Conservation (phyloP, 2,888 invertebrate species). For the Aspidiotus rigidus region DNA sequence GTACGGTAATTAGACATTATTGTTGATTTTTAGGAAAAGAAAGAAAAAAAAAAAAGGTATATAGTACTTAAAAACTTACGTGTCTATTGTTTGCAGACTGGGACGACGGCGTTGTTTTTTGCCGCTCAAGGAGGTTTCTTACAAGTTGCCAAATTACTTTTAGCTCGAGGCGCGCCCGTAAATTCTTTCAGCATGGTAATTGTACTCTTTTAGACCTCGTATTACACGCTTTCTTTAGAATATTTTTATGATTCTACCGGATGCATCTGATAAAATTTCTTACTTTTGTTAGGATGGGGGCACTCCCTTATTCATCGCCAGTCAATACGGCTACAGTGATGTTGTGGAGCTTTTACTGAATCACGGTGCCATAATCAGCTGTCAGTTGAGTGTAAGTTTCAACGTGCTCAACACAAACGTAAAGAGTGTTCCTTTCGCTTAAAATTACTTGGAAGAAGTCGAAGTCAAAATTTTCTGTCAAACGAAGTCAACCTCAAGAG, state of each 20-base stretch:
- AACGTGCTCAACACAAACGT: too few relatives aligned
- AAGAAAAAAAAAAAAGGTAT: too few relatives aligned
- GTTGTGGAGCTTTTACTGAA: constrained; percentile 75
- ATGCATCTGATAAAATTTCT: neutral
- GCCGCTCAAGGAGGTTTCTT: constrained; percentile 86
- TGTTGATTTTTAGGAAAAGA: neutral
- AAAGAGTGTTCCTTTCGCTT: too few relatives aligned
- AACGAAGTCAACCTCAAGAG: too few relatives aligned
- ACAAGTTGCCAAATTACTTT: constrained; percentile 66
- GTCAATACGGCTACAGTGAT: constrained; percentile 82
- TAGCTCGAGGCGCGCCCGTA: constrained; percentile 68
- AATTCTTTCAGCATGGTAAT: constrained; percentile 57
- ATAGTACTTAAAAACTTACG: too few relatives aligned
- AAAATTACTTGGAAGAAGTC: too few relatives aligned
- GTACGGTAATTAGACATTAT: too few relatives aligned
- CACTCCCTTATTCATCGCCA: constrained; percentile 83
- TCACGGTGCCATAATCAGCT: constrained; percentile 70
- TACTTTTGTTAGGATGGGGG: constrained; percentile 70
- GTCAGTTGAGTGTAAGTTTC: constrained; percentile 65
- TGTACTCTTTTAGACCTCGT: neutral
- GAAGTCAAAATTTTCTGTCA: too few relatives aligned
- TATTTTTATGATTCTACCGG: too few relatives aligned
- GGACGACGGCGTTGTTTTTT: constrained; percentile 86
- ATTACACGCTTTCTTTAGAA: neutral
- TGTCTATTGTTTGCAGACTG: constrained; percentile 55